phyloP scores from a whole-genome alignment of 1,140 invertebrate species.

The Pomacea maculata region DNA sequence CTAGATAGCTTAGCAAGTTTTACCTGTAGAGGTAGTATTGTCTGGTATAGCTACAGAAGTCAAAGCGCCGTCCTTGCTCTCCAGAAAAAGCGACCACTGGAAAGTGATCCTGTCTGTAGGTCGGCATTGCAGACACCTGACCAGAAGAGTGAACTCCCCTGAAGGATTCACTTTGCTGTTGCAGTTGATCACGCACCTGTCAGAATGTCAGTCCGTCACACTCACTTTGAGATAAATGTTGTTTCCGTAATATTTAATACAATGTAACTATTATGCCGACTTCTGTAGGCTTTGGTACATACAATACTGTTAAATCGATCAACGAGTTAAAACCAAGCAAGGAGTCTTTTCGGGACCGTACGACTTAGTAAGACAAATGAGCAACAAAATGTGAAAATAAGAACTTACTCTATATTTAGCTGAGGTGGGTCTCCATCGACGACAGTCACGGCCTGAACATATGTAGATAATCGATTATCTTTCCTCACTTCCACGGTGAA shows the following conservation, averaged over 20 bases:
- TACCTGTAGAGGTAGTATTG: slow-evolving; percentile 11
- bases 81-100: slow-evolving; percentile 32
- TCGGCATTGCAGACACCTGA: slow-evolving; percentile 33
- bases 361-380: no score
- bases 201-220: not conserved
- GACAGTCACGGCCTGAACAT: slow-evolving; percentile 32
- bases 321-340: no score
- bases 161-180: slow-evolving; percentile 49
- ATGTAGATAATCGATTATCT: slow-evolving; percentile 17
- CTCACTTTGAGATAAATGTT: no score
- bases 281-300: no score
- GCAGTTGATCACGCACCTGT: slow-evolving; percentile 42
- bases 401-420: slow-evolving; percentile 36
- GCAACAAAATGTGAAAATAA: not conserved
- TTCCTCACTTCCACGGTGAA: slow-evolving; percentile 36
- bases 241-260: no score
- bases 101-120: slow-evolving; percentile 29
- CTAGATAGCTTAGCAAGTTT: not conserved
- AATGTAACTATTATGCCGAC: no score
- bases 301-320: no score
- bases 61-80: slow-evolving; percentile 6
- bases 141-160: slow-evolving; percentile 31
- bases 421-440: slow-evolving; percentile 38
- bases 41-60: not conserved
- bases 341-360: no score